Evolutionary conservation across 2,113 vertebrate species (phyloP), one percentile per base, ranked within the genome.

Genomic region (Patagioenas fasciata): DNA sequence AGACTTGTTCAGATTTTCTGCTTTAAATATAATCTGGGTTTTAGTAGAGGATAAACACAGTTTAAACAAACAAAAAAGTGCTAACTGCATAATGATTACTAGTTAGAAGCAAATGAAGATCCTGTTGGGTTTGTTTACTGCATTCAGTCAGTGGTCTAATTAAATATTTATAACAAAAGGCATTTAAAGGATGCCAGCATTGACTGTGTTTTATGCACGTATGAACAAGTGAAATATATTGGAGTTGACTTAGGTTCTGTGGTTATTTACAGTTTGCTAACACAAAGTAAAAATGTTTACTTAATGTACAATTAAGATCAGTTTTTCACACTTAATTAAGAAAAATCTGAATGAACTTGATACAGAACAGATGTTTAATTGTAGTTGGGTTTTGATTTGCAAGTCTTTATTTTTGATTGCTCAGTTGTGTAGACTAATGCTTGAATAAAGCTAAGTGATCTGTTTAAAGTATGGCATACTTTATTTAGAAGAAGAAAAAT

Each of bases 101-200:
- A 28, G 58, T 93, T 95, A 88, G 83, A 89, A 93, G 51, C 67
- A 96, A 96, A 93, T 89, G 25, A 91, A 91, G 71, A 81, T 94
- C 67, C 36, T 62, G 0, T 44, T 91, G 11, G 28, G 50, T 83
- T 74, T 84, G 90, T 95, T 86, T 95, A 77, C 48, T 90, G 51
- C 4, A 26, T 95, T 96, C 42, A 28, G 66, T 64, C 77, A 81
- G 62, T 64, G 70, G 60, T 95, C 80, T 89, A 91, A 97, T 97
- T 96, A 97, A 97, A 77, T 80, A 97, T 97, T 96, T 94, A 93
- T 93, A 83, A 95, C 78, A 94, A 85, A 96, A 97, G 53, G 9
- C 86, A 80, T 96, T 96, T 93, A 89, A 96, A 78, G 85, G 88
- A 80, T 97, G 94, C 88, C 92, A 97, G 79, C 62, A 88, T 44